Evolutionary conservation across 2,113 vertebrate species (phyloP), one percentile per base, ranked within the genome.

Genomic region (Marcusenius ussheri): DNA sequence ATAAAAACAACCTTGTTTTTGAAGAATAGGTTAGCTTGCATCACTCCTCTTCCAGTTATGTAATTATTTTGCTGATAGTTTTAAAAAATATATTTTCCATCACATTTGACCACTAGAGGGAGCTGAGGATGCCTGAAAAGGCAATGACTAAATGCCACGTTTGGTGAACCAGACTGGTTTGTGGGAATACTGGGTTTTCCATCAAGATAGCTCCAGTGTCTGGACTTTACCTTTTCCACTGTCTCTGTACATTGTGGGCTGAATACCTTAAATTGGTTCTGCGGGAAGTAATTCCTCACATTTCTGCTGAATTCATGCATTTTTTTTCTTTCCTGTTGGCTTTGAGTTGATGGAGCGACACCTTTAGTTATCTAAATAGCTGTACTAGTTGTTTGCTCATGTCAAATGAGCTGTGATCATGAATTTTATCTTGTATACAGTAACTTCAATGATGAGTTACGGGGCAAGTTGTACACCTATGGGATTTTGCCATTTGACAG

Each of bases 211-310:
- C 21, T 62, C 35, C 19, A 58, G 39, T 58, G 53, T 88, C 17
- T 49, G 87, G 39, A 80, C 42, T 39, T 35, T 42, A 35, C 17
- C 62, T 89, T 45, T 49, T 27, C 50, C 24, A 88, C 46, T 90
- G 53, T 89, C 84, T 89, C 87, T 88, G 66, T 91, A 89, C 62
- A 89, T 89, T 31, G 70, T 90, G 89, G 46, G 49, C n/a, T 39
- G 24, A 51, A 50, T 46, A 21, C 3, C 89, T 90, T 66, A 91
- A 91, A 90, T 89, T 51, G 83, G 35, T 92, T 94, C 91, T 90
- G 90, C 90, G 88, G 87, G n/a, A 90, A 84, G 21, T 88, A 88
- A 91, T 91, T 92, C 89, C 89, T 83, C 19, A 0, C 45, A 83
- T 88, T 39, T 35, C 88, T 85, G 70, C 89, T 77, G 56, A 80